These are phyloP conservation scores for Condylura cristata DNA, from an alignment of 2,113 vertebrate species.

Conservation along the genomic window DNA sequence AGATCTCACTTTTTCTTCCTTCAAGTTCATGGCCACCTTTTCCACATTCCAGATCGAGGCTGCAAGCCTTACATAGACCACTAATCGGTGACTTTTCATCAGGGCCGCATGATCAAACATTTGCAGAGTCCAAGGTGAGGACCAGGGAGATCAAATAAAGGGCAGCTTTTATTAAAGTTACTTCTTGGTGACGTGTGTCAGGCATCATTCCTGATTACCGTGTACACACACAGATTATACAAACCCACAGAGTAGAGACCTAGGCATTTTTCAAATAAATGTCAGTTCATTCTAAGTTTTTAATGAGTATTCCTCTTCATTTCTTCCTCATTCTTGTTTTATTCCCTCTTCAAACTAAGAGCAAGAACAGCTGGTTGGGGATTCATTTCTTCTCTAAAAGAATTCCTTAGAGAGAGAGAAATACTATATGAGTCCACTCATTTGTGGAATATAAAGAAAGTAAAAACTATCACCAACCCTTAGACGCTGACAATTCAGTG, in stretches of 20 bases:
- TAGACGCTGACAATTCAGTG: too few relatives aligned
- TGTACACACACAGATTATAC: conserved; percentile 64
- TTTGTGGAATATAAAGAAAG: too few relatives aligned
- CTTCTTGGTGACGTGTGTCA: conserved; percentile 65
- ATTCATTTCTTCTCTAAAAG: conserved; percentile 29
- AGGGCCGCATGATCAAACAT: conserved; percentile 75
- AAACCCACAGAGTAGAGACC: conserved; percentile 60
- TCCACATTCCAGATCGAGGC: conserved; percentile 56
- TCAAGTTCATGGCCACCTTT: conserved; percentile 79
- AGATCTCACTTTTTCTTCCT: conserved; percentile 72
- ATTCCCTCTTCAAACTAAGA: conserved; percentile 53
- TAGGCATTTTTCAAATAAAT: conserved; percentile 66
- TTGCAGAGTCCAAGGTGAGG: conserved; percentile 75
- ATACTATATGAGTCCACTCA: too few relatives aligned
- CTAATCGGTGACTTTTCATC: neutral
- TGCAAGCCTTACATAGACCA: conserved; percentile 56
- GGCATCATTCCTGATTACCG: conserved; percentile 65
- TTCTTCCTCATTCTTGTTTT: conserved; percentile 38
- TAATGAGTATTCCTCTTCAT: neutral
- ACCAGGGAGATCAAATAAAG: conserved; percentile 62
- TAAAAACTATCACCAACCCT: too few relatives aligned
- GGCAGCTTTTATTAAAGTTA: conserved; percentile 80
- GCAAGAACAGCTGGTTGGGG: neutral
- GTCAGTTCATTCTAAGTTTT: conserved; percentile 46
- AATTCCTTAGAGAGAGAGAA: too few relatives aligned